These are phyloP conservation scores for Grammomys surdaster DNA, from an alignment of 2,113 vertebrate genomes.

Conservation along the genomic window DNA sequence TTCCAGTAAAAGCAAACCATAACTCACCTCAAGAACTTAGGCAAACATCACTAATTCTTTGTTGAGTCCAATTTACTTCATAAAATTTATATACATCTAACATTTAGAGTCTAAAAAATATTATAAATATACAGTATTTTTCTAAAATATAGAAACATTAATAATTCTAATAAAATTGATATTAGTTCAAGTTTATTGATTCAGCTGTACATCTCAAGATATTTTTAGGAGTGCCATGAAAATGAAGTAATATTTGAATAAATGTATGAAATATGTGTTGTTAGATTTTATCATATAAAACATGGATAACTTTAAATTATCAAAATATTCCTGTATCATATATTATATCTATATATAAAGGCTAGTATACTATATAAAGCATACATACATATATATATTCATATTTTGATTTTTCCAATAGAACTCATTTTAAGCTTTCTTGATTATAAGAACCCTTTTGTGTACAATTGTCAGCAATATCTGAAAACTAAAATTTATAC, in stretches of 20 bases:
- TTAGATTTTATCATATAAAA: not conserved
- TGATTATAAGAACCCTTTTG: not conserved
- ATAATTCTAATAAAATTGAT: constrained; percentile 32
- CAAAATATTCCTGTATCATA: not conserved
- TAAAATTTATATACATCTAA: not conserved
- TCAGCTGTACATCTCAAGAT: not conserved
- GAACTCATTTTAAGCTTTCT: not conserved
- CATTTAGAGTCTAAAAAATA: not conserved
- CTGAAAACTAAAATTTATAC: constrained; percentile 19
- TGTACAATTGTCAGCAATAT: not conserved
- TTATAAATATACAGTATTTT: not conserved
- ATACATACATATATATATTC: not conserved
- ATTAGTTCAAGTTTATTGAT: constrained; percentile 17
- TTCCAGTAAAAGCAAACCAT: not conserved
- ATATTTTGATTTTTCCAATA: not conserved
- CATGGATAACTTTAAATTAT: constrained; percentile 8
- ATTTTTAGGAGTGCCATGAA: not conserved
- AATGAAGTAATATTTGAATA: constrained; percentile 4
- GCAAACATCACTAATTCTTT: not conserved
- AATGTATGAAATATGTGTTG: not conserved
- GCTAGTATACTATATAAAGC: not conserved
- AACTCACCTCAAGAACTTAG: not conserved
- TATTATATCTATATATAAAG: not conserved
- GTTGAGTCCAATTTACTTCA: not conserved
- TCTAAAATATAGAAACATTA: not conserved